Percentiles rank a stretch among this genome's conserved stretches.
Conservation (phyloP, 2,888 invertebrate genomes). For the Heliconius erato region DNA sequence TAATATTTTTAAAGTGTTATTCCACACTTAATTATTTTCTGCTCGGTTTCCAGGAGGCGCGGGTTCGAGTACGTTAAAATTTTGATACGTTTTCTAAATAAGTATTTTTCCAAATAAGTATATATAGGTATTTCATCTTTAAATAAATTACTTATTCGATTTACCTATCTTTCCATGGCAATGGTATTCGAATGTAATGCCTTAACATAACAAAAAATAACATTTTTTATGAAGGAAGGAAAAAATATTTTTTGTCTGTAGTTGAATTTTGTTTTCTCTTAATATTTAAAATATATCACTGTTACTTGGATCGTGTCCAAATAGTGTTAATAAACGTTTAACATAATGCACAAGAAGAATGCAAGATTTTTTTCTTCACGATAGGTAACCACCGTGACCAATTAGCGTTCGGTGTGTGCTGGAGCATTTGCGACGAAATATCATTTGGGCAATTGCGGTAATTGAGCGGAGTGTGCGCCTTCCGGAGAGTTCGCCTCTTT, state of each 20-base stretch:
- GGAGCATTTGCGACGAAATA: constrained; percentile 75
- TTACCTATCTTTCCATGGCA: neutral
- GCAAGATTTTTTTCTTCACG: constrained; percentile 53
- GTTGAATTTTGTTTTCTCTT: neutral
- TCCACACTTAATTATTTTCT: no score
- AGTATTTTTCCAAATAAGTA: no score
- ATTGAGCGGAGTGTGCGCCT: constrained; percentile 78
- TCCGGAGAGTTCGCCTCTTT: constrained; percentile 70
- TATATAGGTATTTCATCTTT: no score
- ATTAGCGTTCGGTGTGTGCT: constrained; percentile 72
- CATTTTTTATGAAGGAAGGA: neutral
- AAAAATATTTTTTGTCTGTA: neutral
- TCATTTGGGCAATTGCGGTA: constrained; percentile 84
- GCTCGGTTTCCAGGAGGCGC: no score
- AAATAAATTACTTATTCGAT: no score
- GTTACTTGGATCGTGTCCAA: constrained; percentile 31
- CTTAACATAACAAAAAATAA: neutral
- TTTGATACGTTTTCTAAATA: no score
- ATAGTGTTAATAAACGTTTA: constrained; percentile 38
- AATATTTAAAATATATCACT: constrained; percentile 14
- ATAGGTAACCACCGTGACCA: constrained; percentile 84
- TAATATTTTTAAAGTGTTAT: no score
- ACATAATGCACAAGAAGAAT: constrained; percentile 46
- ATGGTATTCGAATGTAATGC: neutral
- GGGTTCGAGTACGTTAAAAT: no score